Percentiles rank a stretch among this genome's conserved stretches.
Evolutionary conservation across 2,888 invertebrate genomes (phyloP).

Genomic region (Diadegma fenestrale): DNA sequence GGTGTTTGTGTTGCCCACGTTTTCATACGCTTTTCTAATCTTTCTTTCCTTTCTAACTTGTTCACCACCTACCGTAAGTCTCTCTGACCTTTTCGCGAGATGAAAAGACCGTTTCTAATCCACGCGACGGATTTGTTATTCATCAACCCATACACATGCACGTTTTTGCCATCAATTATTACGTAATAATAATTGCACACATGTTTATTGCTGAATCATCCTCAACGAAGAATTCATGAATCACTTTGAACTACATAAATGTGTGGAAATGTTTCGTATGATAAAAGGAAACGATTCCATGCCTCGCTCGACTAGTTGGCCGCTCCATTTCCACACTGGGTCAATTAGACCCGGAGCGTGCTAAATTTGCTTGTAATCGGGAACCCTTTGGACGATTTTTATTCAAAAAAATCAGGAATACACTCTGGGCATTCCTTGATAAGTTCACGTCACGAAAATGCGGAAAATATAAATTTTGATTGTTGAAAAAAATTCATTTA

Average conservation of each 20-base stretch:
- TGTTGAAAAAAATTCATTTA: too few relatives aligned
- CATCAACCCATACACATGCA: background rate
- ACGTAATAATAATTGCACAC: background rate
- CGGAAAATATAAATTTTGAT: too few relatives aligned
- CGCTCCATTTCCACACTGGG: too few relatives aligned
- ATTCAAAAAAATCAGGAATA: too few relatives aligned
- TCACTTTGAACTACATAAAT: background rate
- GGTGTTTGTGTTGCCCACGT: slow-evolving; percentile 42
- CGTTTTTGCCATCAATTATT: background rate
- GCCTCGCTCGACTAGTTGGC: background rate
- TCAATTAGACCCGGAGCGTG: too few relatives aligned
- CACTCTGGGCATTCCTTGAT: too few relatives aligned
- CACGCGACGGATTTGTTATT: background rate
- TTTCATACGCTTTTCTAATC: slow-evolving; percentile 32
- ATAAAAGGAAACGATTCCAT: background rate
- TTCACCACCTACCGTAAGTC: slow-evolving; percentile 5
- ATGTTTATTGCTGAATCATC: slow-evolving; percentile 1
- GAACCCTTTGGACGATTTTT: too few relatives aligned
- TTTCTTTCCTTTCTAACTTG: background rate
- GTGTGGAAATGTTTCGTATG: background rate
- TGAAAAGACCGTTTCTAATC: slow-evolving; percentile 4
- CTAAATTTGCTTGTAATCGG: too few relatives aligned
- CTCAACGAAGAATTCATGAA: background rate
- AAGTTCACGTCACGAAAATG: too few relatives aligned
- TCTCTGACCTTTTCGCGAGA: slow-evolving; percentile 44